Base-by-base conservation (phyloP, 2,797 vertebrate genomes). In the Gadopsis bispinosus region DNA sequence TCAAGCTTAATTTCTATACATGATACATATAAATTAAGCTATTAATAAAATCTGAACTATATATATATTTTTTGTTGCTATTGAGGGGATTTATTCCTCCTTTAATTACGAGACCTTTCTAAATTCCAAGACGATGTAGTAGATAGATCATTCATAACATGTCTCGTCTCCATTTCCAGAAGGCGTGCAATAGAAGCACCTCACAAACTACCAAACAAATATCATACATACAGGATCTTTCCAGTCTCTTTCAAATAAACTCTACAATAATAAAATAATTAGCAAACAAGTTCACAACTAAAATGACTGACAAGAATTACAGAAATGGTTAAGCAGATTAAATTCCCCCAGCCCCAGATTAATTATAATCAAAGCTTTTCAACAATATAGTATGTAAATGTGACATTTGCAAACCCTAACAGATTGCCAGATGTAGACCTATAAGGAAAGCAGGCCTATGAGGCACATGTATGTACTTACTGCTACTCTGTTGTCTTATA, bases 391-490 rank as follows among this genome's bases (percentile, higher is more conserved):
- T 16, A 45, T 19, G 37, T 12, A 43, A 29, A 61, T 41, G 17
- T 73, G 70, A 59, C 72, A 79, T 85, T 55, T 73, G 33, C 13
- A 63, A 80, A 76, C 31, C 75, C 41, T 70, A 65, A 83, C 81
- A 86, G 65, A 64, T 33, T 54, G 43, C 79, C 88, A 91, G 81
- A 90, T 86, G 82, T 58, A 39, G 9, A 3, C 37, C 37, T 39
- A 45, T 35, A 4, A 56, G 48, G n/a, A 72, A 73, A 73, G 14
- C 54, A n/a, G 53, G 73, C 85, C 78, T 39, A 39, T 6, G 37
- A 39, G 11, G 11, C 10, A 83, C 84, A 86, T 92, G 86, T 88
- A 87, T 70, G 83, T 85, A 88, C 67, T 85, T 83, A 35, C 88
- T 66, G 83, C 35, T 39, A 48, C 80, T 74, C 80, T 54, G 81